A percentile compares a stretch with the other conserved stretches of the same genome.
Evolutionary conservation across 2,888 invertebrate genomes (phyloP).

Genomic region (Hemithea aestivaria): DNA sequence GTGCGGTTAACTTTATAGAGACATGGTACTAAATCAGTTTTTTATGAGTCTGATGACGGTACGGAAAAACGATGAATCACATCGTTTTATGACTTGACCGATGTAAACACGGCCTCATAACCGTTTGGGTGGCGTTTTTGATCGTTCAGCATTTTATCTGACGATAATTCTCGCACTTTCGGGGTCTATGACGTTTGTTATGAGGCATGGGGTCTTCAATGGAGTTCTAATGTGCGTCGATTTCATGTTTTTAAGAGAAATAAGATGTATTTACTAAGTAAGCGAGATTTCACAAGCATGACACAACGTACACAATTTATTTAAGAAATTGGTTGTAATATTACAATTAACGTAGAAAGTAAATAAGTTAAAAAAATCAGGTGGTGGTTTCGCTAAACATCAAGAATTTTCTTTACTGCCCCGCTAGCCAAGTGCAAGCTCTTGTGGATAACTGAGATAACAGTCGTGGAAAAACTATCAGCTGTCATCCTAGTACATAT

Average conservation of each 20-base stretch:
- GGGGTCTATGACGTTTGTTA: slow-evolving; percentile 1
- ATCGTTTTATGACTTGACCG: slow-evolving; percentile 24
- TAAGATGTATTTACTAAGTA: too few species aligned
- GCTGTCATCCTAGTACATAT: too few species aligned
- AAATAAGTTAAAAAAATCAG: too few species aligned
- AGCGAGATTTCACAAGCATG: too few species aligned
- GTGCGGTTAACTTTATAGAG: slow-evolving; percentile 6
- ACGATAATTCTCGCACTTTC: slow-evolving; percentile 15
- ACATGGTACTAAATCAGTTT: slow-evolving; percentile 12
- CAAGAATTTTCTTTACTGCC: too few species aligned
- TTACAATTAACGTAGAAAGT: too few species aligned
- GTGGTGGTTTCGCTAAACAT: too few species aligned
- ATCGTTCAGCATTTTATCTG: slow-evolving; percentile 21
- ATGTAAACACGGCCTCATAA: slow-evolving; percentile 27
- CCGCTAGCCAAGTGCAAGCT: too few species aligned
- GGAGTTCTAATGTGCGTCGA: neutral
- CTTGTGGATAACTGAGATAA: too few species aligned
- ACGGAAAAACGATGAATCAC: slow-evolving; percentile 27
- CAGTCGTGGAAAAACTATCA: too few species aligned
- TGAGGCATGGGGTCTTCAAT: slow-evolving; percentile 7
- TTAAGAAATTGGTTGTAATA: too few species aligned
- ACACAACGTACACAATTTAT: too few species aligned
- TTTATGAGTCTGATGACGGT: slow-evolving; percentile 15
- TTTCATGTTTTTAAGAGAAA: neutral
- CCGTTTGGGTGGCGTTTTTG: slow-evolving; percentile 20